These are phyloP conservation scores for Dicentrarchus labrax DNA, from an alignment of 2,113 vertebrate genomes.

Conservation along the genomic window DNA sequence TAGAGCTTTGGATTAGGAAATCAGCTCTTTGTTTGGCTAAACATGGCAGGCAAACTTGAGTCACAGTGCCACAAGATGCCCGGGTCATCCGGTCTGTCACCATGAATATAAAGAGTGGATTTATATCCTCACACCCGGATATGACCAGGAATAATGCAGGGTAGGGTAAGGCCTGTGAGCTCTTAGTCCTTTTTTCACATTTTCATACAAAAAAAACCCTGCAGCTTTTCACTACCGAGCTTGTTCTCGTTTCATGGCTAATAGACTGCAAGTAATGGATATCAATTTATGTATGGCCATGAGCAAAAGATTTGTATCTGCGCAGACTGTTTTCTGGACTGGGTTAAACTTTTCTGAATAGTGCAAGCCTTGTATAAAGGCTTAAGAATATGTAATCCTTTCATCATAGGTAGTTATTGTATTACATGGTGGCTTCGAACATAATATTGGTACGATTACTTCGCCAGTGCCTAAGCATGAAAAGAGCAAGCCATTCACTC, in stretches of 20 bases:
- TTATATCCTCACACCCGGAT: slow-evolving; percentile 57
- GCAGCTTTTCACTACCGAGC: not conserved
- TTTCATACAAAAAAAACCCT: not conserved
- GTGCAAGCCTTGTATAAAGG: not conserved
- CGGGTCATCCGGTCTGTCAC: slow-evolving; percentile 42
- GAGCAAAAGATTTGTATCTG: not conserved
- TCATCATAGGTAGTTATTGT: slow-evolving; percentile 30
- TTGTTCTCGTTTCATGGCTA: not conserved
- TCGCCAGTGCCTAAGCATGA: slow-evolving; percentile 3
- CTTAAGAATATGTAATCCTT: not conserved
- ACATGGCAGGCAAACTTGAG: slow-evolving; percentile 35
- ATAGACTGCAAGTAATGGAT: not conserved
- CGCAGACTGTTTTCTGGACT: not conserved
- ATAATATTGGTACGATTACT: slow-evolving; percentile 13
- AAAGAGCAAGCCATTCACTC: slow-evolving; percentile 33
- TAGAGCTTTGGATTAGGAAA: slow-evolving; percentile 13
- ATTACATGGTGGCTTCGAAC: slow-evolving; percentile 8
- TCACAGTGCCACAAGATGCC: slow-evolving; percentile 45
- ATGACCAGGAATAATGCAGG: slow-evolving; percentile 56
- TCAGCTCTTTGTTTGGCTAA: slow-evolving; percentile 13
- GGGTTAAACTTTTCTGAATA: not conserved
- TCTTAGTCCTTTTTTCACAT: not conserved
- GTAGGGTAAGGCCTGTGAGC: not conserved
- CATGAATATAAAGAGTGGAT: slow-evolving; percentile 61
- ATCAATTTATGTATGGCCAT: slow-evolving; percentile 6